Evolutionary conservation across 2,797 vertebrate genomes (phyloP).

Genomic region (Phataginus tricuspis): DNA sequence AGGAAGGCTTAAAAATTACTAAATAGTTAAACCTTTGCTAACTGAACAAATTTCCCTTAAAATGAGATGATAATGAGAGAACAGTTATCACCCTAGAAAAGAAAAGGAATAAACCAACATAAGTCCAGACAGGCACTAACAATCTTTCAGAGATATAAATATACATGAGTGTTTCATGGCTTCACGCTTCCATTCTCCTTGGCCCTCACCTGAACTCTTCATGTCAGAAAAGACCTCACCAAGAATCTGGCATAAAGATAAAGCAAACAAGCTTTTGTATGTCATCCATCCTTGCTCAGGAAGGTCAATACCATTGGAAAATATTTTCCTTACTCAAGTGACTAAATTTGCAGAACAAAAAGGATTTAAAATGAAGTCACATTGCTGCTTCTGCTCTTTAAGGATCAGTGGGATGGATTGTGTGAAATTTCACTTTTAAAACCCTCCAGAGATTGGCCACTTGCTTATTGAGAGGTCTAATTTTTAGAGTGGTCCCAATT

Average conservation of each 20-base stretch:
- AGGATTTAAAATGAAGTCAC: not conserved
- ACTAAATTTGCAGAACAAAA: constrained; percentile 42
- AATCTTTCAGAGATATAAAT: not conserved
- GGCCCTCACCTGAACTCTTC: constrained; percentile 7
- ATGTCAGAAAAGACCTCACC: constrained; percentile 9
- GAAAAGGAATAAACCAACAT: not conserved
- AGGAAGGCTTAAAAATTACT: constrained; percentile 18
- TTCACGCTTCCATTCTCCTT: not conserved
- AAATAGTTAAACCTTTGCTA: not conserved
- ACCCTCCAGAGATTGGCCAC: not conserved
- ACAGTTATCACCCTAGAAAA: not conserved
- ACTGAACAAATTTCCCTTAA: constrained; percentile 38
- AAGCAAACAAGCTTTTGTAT: constrained; percentile 17
- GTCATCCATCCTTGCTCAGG: not conserved
- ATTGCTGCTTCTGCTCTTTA: not conserved
- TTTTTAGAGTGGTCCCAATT: constrained; percentile 11
- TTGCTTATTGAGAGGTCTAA: constrained; percentile 16
- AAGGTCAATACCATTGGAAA: constrained; percentile 43
- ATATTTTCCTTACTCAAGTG: not conserved
- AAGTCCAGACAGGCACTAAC: not conserved
- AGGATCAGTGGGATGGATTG: not conserved
- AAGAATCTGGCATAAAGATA: constrained; percentile 8
- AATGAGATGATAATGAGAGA: not conserved
- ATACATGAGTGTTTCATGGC: not conserved
- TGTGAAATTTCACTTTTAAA: not conserved